Base-by-base conservation (phyloP, 1,140 invertebrate genomes). In the Euwallacea fornicatus region DNA sequence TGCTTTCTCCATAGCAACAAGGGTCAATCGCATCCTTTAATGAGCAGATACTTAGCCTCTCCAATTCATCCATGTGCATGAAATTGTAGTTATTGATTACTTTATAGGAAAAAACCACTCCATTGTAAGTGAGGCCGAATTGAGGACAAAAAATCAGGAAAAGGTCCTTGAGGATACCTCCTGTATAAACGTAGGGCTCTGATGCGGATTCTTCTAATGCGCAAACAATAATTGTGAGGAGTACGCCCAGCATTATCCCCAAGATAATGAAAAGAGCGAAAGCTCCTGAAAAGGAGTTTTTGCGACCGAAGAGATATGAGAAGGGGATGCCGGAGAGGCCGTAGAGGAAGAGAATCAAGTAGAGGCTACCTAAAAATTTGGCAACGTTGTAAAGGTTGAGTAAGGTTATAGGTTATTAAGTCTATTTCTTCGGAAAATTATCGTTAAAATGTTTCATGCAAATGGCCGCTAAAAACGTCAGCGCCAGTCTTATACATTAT, bases 241-340 rank as follows among this genome's bases (percentile, higher is more conserved):
- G 72, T 9, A 76, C 47, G n/a, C 79, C 78, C 54, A 72, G 67
- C 61, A 80, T 76, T 10, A 81, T 66, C 8, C 75, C 76, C 10
- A 71, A n/a, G 13, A 75, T 78, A 15, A 78, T 66, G 42, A 80
- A 75, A 6, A 74, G 7, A 2, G 75, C 74, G 53, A 76, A 77
- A 15, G 72, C 77, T 16, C 74, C 66, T 2, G 77, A 74, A 15
- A 74, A 71, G 15, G 76, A 76, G 60, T 76, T 78, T 53, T 73
- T 78, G 53, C 76, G 74, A 53, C 72, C 76, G 58, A 81, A 80
- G 47, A 81, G 33, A 66, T 79, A 81, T 0, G 75, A 60, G 43
- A 75, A 77, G 16, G 79, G 80, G 54, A 81, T 75, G 21, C 72
- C 69, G 47, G 69, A 60, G 9, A 75, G 7, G 16, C 76, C 76